phyloP scores from a whole-genome alignment of 2,113 vertebrate species.

The Corythornis madagascariensis region DNA sequence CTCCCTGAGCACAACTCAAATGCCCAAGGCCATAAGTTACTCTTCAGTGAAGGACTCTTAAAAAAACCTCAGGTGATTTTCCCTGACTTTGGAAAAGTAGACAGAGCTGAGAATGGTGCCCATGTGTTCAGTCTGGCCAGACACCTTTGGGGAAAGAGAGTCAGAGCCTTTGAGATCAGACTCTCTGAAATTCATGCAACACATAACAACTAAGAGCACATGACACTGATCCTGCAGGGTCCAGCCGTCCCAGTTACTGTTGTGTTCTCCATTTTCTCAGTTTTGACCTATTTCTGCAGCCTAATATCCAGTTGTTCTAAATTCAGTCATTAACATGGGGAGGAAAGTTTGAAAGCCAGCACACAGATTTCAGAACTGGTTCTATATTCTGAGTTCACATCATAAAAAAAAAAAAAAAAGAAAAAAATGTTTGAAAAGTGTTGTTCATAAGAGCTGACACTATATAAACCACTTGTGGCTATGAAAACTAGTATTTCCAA shows the following conservation, averaged over 20 bases:
- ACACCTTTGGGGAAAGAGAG: neutral
- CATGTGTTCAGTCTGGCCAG: neutral
- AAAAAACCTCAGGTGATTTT: neutral
- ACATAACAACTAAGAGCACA: neutral
- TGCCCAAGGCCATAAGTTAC: neutral
- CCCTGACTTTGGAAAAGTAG: neutral
- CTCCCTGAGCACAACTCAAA: neutral
- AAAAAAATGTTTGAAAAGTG: neutral
- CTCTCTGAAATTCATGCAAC: neutral
- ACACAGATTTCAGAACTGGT: neutral
- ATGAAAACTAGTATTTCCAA: slow-evolving; percentile 4
- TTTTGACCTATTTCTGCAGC: slow-evolving; percentile 10
- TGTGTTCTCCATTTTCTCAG: neutral
- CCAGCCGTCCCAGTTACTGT: neutral
- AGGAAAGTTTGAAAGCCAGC: neutral
- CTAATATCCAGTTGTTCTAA: neutral
- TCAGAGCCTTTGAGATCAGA: neutral
- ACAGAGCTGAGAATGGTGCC: neutral
- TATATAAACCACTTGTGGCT: neutral
- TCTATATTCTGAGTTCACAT: neutral
- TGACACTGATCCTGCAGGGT: neutral
- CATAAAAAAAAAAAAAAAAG: neutral
- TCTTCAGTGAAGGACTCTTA: neutral
- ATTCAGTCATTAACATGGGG: neutral
- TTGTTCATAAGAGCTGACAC: neutral